phyloP scores from a whole-genome alignment of 2,113 vertebrate genomes.

The Nothocercus nigrocapillus region DNA sequence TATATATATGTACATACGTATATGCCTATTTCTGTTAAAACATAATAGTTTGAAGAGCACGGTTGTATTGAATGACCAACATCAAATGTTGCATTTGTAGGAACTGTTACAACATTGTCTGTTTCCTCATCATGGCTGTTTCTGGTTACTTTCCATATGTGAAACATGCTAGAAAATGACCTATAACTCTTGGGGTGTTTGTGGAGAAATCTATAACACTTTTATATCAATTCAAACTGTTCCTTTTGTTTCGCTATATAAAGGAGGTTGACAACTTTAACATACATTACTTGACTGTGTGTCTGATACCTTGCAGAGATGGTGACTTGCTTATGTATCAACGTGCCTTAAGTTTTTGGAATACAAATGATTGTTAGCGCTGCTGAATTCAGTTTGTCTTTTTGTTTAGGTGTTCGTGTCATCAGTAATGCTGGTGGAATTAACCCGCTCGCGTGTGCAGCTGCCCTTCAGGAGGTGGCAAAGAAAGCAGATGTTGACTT shows the following conservation, averaged over 20 bases:
- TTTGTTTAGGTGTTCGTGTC: constrained; percentile 82
- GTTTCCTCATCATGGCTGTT: not conserved
- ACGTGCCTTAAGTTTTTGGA: not conserved
- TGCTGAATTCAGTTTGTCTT: not conserved
- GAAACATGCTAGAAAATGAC: not conserved
- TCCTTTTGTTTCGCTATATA: not conserved
- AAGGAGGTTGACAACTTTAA: not conserved
- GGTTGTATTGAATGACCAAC: not conserved
- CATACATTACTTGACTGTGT: not conserved
- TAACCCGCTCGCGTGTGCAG: constrained; percentile 85
- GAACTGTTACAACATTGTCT: not conserved
- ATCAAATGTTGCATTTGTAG: not conserved
- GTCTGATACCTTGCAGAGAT: not conserved
- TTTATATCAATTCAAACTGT: not conserved
- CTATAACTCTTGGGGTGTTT: not conserved
- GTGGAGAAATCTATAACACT: not conserved
- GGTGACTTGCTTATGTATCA: not conserved
- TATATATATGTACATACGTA: not conserved
- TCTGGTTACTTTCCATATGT: not conserved
- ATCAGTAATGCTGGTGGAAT: constrained; percentile 88
- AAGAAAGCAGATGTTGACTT: constrained; percentile 83
- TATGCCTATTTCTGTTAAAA: not conserved
- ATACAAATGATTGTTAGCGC: not conserved
- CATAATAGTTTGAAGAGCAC: not conserved
- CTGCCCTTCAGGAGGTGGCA: constrained; percentile 81